Evolutionary conservation across 2,113 vertebrate genomes (phyloP).

Genomic region (Drymodes brunneopygia): DNA sequence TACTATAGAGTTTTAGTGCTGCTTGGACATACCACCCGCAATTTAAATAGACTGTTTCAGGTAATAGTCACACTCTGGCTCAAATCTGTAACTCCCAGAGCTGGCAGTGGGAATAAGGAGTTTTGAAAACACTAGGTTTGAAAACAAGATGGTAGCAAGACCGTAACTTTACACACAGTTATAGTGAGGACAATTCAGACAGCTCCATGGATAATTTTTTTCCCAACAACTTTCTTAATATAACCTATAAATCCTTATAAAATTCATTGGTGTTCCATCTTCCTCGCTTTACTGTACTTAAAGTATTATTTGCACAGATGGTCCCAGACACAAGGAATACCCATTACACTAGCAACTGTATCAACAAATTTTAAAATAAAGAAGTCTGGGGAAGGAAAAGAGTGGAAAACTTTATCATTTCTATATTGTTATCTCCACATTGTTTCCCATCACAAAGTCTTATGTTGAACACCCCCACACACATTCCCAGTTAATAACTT

Average conservation of each 20-base stretch:
- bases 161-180: not conserved
- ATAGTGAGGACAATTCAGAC: not conserved
- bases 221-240: not conserved
- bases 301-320: not conserved
- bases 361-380: not conserved
- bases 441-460: not conserved
- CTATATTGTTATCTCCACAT: not conserved
- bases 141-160: not conserved
- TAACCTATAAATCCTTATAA: not conserved
- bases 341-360: not conserved
- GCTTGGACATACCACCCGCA: not conserved
- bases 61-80: not conserved
- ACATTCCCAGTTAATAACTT: not conserved
- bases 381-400: not conserved
- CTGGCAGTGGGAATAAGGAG: not conserved
- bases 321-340: not conserved
- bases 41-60: not conserved
- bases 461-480: fast-evolving
- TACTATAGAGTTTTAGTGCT: not conserved
- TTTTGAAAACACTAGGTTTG: not conserved
- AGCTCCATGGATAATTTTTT: not conserved
- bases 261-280: not conserved
- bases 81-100: not conserved
- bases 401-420: not conserved
- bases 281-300: not conserved